Percentiles rank a stretch among this genome's conserved stretches.
Conservation (phyloP, 2,113 vertebrate genomes). For the Vimba vimba region DNA sequence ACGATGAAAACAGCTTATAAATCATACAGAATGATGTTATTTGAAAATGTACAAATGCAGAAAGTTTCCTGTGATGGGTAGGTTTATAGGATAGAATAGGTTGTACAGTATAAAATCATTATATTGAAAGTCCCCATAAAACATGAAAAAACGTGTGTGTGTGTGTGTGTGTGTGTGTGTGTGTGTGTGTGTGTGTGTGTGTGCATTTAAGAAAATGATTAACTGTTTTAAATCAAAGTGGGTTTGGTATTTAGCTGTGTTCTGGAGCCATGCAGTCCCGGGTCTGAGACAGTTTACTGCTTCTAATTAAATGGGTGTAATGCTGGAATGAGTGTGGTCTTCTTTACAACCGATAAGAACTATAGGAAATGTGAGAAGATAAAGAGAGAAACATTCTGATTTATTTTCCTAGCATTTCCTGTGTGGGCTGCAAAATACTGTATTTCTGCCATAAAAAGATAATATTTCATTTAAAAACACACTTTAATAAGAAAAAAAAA, state of each 20-base stretch:
- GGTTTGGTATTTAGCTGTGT: slow-evolving; percentile 3
- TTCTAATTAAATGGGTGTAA: slow-evolving; percentile 43
- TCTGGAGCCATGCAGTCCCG: slow-evolving; percentile 30
- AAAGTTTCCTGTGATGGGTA: too few relatives aligned
- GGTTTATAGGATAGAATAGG: too few relatives aligned
- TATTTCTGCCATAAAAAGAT: slow-evolving; percentile 30
- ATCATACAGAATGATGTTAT: too few relatives aligned
- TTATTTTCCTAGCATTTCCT: slow-evolving; percentile 18
- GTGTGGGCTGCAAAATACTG: slow-evolving; percentile 21
- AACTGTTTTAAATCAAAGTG: slow-evolving; percentile 19
- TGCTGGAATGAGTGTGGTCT: slow-evolving; percentile 12
- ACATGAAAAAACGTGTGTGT: background rate
- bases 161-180: background rate
- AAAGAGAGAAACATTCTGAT: background rate
- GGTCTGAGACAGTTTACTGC: slow-evolving; percentile 24
- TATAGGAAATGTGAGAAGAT: slow-evolving; percentile 5
- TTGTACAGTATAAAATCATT: too few relatives aligned
- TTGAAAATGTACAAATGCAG: too few relatives aligned
- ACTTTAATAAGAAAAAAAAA: slow-evolving; percentile 29
- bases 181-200: background rate
- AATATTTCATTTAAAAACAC: background rate
- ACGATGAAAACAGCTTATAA: too few relatives aligned
- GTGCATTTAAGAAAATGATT: background rate
- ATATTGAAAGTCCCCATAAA: too few relatives aligned
- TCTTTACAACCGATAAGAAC: slow-evolving; percentile 12